Evolutionary conservation across 2,888 invertebrate species (phyloP), one percentile per base, ranked within the genome.

Genomic region (Epistrophe grossulariae): DNA sequence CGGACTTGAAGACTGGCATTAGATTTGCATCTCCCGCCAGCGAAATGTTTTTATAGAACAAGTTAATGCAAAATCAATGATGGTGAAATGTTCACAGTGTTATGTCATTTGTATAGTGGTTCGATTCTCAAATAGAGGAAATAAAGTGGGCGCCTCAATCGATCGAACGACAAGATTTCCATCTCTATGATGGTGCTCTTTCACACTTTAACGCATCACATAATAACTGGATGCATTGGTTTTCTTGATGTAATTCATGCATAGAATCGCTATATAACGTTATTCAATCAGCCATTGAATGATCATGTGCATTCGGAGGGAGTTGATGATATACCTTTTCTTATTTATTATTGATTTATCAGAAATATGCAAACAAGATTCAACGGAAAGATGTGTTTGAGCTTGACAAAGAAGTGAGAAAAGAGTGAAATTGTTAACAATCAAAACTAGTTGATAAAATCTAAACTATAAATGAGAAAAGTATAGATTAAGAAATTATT

Each of bases 171-270:
- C 55, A 31, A 60, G 77, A 84, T 81, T 73, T 48, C n/a, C 73
- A 82, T 85, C 77, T 62, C 74, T 13, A 66, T 24, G 24, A 24
- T 64, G 48, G 52, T 48, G 57, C 57, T 79, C 71, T 81, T 87
- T 87, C 85, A 87, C 85, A 87, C 85, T 59, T 87, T 79, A 87
- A 79, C 82, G 85, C 85, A 79, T 78, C 82, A 74, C 48, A 76
- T 79, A 82, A 78, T 81, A 38, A 38, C 35, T 73, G 78, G 11
- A 45, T 62, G 3, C 35, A 17, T 6, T 31, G 66, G 52, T 48
- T 17, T 72, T 71, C 77, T 74, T 38, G 40, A 40, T 64, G 50
- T 43, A 38, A 74, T 60, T 50, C 48, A 71, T 35, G 45, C 38
- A 57, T 60, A 48, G 11, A n/a, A 28, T 71, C 15, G 59, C 59